A percentile compares a stretch with the other conserved stretches of the same genome.
Conservation (phyloP, 2,888 invertebrate genomes). For the Hetaerina titia region DNA sequence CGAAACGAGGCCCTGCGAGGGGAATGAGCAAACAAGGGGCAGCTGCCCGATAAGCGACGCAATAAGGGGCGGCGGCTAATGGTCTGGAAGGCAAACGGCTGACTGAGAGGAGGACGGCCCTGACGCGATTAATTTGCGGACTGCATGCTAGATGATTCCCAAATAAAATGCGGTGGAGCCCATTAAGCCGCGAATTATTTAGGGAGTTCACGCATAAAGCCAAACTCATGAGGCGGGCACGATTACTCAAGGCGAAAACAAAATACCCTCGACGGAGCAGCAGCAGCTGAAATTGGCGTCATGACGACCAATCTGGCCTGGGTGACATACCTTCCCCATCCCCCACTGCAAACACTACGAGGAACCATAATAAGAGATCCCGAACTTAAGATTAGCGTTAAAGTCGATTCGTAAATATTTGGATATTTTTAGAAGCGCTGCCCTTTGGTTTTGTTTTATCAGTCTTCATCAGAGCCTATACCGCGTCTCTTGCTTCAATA, state of each 20-base stretch:
- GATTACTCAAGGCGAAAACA: not conserved
- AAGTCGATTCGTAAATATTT: too few species aligned
- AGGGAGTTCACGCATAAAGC: not conserved
- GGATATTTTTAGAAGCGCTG: too few species aligned
- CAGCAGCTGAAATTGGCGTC: not conserved
- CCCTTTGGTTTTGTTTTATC: too few species aligned
- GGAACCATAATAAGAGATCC: too few species aligned
- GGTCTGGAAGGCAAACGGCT: not conserved
- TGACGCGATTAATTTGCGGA: too few species aligned
- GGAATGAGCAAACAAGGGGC: slow-evolving; percentile 4
- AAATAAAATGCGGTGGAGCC: not conserved
- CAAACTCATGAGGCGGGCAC: not conserved
- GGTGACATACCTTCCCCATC: too few species aligned
- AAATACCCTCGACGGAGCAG: not conserved
- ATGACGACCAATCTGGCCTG: not conserved
- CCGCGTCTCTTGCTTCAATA: too few species aligned
- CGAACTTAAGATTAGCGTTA: too few species aligned
- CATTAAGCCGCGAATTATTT: not conserved
- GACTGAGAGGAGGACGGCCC: not conserved
- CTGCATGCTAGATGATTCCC: not conserved
- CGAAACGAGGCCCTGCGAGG: not conserved
- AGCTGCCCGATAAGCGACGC: slow-evolving; percentile 2
- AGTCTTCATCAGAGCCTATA: too few species aligned
- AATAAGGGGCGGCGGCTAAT: slow-evolving; percentile 17
- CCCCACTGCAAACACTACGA: too few species aligned